Evolutionary conservation across 1,140 invertebrate species (phyloP).

Genomic region (Drosophila neocordata): DNA sequence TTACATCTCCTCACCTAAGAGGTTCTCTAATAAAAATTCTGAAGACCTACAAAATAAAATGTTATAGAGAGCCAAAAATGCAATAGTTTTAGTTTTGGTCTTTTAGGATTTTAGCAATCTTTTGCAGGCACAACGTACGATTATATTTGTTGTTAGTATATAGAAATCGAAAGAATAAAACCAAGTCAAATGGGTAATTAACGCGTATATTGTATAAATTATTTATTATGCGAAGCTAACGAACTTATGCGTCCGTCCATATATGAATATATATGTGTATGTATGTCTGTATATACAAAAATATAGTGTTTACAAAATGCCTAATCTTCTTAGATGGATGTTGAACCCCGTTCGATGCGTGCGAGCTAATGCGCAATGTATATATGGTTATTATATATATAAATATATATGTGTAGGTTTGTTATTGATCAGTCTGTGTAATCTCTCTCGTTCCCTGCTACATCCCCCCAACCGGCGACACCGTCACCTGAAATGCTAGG

Average conservation of each 20-base stretch:
- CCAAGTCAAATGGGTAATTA: constrained; percentile 56
- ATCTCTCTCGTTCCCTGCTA: constrained; percentile 59
- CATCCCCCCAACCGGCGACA: constrained; percentile 2
- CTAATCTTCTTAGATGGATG: constrained; percentile 76
- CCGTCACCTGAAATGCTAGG: constrained; percentile 38
- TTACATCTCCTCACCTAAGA: too few species aligned
- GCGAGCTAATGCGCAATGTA: constrained; percentile 20
- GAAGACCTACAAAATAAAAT: too few species aligned
- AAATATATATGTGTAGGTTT: constrained; percentile 32
- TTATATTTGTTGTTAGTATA: not conserved
- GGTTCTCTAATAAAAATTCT: too few species aligned
- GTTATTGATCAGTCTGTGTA: constrained; percentile 74
- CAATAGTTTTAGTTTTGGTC: too few species aligned
- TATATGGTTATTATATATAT: constrained; percentile 28
- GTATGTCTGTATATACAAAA: constrained; percentile 28
- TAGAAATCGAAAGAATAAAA: constrained; percentile 23
- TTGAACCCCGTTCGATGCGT: constrained; percentile 69
- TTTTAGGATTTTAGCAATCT: too few species aligned
- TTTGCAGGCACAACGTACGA: too few species aligned
- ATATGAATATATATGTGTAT: constrained; percentile 23
- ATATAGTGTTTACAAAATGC: constrained; percentile 44
- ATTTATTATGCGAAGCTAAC: constrained; percentile 43
- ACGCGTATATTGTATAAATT: constrained; percentile 54
- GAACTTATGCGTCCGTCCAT: constrained; percentile 34
- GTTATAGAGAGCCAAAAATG: too few species aligned